Evolutionary conservation across 2,113 vertebrate genomes (phyloP).

Genomic region (Vireo altiloquus): DNA sequence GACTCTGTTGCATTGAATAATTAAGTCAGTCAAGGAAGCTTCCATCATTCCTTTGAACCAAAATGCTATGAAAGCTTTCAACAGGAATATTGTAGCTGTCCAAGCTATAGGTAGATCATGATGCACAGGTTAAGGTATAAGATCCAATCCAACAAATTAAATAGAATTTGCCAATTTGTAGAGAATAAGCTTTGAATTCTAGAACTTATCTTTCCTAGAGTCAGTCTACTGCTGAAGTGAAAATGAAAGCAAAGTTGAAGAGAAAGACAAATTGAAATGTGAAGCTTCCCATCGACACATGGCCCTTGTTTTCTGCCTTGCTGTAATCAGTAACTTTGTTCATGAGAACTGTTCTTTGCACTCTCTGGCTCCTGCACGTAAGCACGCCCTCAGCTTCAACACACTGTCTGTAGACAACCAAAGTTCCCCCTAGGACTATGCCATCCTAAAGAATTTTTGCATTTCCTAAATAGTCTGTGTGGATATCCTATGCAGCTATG

Average conservation of each 20-base stretch:
- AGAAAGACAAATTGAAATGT: not conserved
- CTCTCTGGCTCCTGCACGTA: rapidly evolving
- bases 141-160: not conserved
- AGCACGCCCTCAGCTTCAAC: not conserved
- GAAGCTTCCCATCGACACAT: rapidly evolving
- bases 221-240: not conserved
- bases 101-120: not conserved
- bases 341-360: not conserved
- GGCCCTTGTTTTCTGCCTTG: not conserved
- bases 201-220: not conserved
- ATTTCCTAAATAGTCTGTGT: not conserved
- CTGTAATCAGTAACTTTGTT: not conserved
- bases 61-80: not conserved
- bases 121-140: not conserved
- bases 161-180: not conserved
- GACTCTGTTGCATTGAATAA: not conserved
- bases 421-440: not conserved
- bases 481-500: not conserved
- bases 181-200: not conserved
- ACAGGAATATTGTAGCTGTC: not conserved
- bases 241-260: not conserved
- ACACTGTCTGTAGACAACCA: not conserved
- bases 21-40: not conserved
- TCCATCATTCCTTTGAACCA: not conserved
- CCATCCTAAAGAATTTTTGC: not conserved